Percentiles rank a stretch among this genome's conserved stretches.
These are phyloP conservation scores for Muscina levida DNA, from an alignment of 2,888 invertebrate species.

Conservation along the genomic window DNA sequence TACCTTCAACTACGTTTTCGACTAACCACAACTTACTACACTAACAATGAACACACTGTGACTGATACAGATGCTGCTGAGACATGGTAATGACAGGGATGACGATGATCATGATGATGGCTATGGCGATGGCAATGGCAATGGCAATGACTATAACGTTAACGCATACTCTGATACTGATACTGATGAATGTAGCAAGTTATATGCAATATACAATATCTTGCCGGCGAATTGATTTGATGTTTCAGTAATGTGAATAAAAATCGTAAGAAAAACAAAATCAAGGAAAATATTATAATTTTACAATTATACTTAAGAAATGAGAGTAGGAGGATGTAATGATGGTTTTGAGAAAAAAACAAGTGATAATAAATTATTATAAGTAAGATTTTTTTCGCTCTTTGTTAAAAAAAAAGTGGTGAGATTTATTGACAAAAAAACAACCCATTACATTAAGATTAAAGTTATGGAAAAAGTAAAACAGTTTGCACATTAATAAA, in stretches of 20 bases:
- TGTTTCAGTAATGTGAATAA: slow-evolving; percentile 58
- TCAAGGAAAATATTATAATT: not conserved
- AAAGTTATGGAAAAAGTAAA: too few species aligned
- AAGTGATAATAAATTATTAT: too few species aligned
- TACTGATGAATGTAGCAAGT: not conserved
- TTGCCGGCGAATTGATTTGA: slow-evolving; percentile 49
- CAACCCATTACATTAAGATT: not conserved
- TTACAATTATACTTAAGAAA: too few species aligned
- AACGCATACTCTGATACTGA: not conserved
- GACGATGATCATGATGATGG: slow-evolving; percentile 34
- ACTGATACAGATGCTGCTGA: not conserved
- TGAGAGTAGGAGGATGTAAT: too few species aligned
- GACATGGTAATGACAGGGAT: slow-evolving; percentile 42
- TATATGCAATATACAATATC: not conserved
- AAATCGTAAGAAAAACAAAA: not conserved
- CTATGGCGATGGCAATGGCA: slow-evolving; percentile 39
- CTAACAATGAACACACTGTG: slow-evolving; percentile 44
- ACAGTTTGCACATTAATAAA: slow-evolving; percentile 14
- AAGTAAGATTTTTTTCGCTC: too few species aligned
- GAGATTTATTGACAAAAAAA: not conserved
- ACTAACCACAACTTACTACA: slow-evolving; percentile 39
- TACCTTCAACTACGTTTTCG: not conserved
- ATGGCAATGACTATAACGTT: slow-evolving; percentile 12
- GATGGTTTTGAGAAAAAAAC: too few species aligned
- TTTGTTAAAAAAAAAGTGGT: not conserved